Evolutionary conservation across 2,113 vertebrate species (phyloP).

Genomic region (Xerus inauris): DNA sequence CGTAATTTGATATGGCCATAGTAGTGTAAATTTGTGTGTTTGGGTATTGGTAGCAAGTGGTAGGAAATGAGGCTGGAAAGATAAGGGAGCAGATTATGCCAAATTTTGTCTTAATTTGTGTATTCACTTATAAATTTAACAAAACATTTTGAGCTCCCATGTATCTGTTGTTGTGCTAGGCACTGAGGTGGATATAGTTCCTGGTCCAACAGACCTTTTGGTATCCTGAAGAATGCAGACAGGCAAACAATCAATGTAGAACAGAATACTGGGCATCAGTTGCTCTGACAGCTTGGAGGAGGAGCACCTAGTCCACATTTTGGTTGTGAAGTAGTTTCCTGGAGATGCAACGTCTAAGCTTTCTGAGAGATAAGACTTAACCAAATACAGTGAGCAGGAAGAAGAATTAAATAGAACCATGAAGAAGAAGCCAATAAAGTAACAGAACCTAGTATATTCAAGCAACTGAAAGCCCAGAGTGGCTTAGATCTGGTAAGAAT

Average conservation of each 20-base stretch:
- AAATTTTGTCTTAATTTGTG: neutral
- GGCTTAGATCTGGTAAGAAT: neutral
- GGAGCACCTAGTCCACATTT: neutral
- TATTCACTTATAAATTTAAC: slow-evolving; percentile 2
- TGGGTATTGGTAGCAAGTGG: neutral
- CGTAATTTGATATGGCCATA: neutral
- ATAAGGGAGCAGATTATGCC: neutral
- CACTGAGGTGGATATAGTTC: neutral
- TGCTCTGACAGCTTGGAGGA: neutral
- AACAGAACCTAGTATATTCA: neutral
- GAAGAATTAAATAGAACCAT: neutral
- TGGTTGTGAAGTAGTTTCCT: neutral
- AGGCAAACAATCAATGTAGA: neutral
- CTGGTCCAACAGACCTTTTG: neutral
- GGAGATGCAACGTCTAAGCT: neutral
- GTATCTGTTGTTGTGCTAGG: neutral
- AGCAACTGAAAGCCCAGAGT: neutral
- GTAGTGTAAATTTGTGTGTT: neutral
- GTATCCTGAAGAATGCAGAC: neutral
- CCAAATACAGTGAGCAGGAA: neutral
- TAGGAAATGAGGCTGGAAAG: neutral
- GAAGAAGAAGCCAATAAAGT: neutral
- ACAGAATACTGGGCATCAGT: neutral
- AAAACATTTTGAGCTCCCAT: neutral
- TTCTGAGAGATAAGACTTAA: neutral